Evolutionary conservation across 92 coral and sea anemone species (phyloP).

Genomic region (Meandrina meandrites): DNA sequence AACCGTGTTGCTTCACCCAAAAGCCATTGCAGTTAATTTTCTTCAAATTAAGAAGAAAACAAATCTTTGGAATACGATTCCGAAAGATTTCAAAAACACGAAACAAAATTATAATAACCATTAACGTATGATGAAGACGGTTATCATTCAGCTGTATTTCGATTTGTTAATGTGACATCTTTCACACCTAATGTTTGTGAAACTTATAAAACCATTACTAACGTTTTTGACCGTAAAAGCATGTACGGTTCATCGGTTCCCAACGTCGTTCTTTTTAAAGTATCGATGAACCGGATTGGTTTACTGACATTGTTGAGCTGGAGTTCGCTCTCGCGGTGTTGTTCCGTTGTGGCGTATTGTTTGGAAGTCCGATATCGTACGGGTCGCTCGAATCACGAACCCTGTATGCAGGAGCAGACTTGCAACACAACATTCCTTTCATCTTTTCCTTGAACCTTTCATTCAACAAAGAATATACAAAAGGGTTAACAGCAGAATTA

Average conservation of each 20-base stretch:
- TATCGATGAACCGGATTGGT: conserved; percentile 1
- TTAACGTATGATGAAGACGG: too few species aligned
- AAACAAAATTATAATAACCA: too few species aligned
- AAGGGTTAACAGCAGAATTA: conserved; percentile 26
- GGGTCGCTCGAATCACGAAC: neutral
- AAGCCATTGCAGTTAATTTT: too few species aligned
- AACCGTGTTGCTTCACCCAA: too few species aligned
- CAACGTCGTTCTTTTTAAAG: neutral
- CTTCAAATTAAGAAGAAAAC: too few species aligned
- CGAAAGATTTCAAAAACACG: too few species aligned
- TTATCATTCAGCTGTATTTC: neutral
- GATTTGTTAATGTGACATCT: neutral
- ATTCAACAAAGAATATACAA: conserved; percentile 20
- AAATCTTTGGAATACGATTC: too few species aligned
- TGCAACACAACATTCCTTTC: conserved; percentile 7
- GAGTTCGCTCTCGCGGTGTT: neutral
- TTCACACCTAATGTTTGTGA: neutral
- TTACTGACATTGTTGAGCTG: neutral
- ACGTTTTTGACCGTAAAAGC: neutral
- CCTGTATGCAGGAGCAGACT: neutral
- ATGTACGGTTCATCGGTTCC: neutral
- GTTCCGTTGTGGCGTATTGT: neutral
- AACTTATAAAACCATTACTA: neutral
- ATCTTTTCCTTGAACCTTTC: conserved; percentile 1
- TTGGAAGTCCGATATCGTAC: neutral